phyloP scores from a whole-genome alignment of 1,140 invertebrate species.

The Zaprionus ornatus region DNA sequence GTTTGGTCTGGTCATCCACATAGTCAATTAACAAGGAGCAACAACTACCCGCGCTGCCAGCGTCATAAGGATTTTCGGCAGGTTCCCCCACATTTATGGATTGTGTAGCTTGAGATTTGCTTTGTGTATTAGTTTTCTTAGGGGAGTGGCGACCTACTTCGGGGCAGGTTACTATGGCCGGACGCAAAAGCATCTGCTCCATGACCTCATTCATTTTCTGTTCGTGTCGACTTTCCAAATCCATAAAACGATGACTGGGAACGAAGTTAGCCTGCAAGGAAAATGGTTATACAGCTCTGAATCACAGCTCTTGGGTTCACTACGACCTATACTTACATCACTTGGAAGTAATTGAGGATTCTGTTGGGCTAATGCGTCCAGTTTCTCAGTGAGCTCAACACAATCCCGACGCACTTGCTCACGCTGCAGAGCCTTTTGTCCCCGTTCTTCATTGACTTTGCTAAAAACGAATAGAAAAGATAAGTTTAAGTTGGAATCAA shows the following conservation, averaged over 20 bases:
- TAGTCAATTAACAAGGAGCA: slow-evolving; percentile 70
- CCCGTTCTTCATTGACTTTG: slow-evolving; percentile 59
- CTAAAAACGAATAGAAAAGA: slow-evolving; percentile 28
- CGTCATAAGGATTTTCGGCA: slow-evolving; percentile 6
- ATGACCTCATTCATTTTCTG: slow-evolving; percentile 74
- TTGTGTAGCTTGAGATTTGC: neutral
- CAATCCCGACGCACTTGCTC: slow-evolving; percentile 78
- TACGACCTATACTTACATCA: slow-evolving; percentile 51
- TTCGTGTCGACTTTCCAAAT: slow-evolving; percentile 48
- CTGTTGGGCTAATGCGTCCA: slow-evolving; percentile 68
- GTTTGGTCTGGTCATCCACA: slow-evolving; percentile 74
- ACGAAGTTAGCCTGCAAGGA: slow-evolving; percentile 52
- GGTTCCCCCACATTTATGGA: slow-evolving; percentile 61
- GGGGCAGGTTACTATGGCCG: slow-evolving; percentile 74
- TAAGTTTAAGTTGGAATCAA: neutral
- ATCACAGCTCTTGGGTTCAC: neutral
- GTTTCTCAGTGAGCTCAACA: slow-evolving; percentile 65
- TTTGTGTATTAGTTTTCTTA: neutral
- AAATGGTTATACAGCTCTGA: neutral
- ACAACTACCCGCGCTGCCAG: slow-evolving; percentile 56
- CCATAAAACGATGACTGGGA: slow-evolving; percentile 53
- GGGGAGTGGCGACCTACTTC: slow-evolving; percentile 40
- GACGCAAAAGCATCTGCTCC: slow-evolving; percentile 69
- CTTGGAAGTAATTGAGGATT: slow-evolving; percentile 60
- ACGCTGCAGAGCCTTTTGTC: slow-evolving; percentile 72